Evolutionary conservation across 2,113 vertebrate genomes (phyloP), one percentile per base, ranked within the genome.

Genomic region (Camelus bactrianus): DNA sequence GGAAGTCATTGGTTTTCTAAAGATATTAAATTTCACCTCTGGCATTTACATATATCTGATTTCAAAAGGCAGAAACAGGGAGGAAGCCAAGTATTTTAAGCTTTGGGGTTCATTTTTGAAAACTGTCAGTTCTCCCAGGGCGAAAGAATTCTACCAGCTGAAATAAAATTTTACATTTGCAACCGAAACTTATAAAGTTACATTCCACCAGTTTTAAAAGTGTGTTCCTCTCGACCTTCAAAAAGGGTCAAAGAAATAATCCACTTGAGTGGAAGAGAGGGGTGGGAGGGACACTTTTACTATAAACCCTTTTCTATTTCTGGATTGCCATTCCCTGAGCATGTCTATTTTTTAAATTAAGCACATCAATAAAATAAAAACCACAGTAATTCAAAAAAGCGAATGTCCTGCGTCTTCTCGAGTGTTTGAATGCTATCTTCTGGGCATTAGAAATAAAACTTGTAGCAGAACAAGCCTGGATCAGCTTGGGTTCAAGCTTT

Each of bases 1-100:
- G 83, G 79, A 94, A 86, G 58, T 65, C 69, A 19, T 94, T 95
- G 86, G 58, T 95, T 95, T 97, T 94, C 95, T 75, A 92, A 91
- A 20, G 54, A 58, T 94, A 82, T 70, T 97, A 95, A 93, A 97
- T 96, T 83, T 42, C 22, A 77, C 64, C 52, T 83, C 93, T 94
- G 95, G 65, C 32, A 72, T 92, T 91, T 96, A 62, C 17, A 80
- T 64, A 16, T 76, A 85, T 79, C 72, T 91, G 64, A 64, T 89
- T 96, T 94, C 76, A 82, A 97, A 91, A 97, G 62, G 32, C 91
- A 96, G 60, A 76, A 76, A 52, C 35, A 75, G 32, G 46, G 86
- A 54, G 54, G 83, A 93, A 85, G 73, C 60, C 94, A 95, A 91
- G 30, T 76, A 65, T 95, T 96, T 94, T 93, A 92, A 94, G 46